Evolutionary conservation across 2,113 vertebrate species (phyloP), one percentile per base, ranked within the genome.

Genomic region (Choloepus hoffmanni): DNA sequence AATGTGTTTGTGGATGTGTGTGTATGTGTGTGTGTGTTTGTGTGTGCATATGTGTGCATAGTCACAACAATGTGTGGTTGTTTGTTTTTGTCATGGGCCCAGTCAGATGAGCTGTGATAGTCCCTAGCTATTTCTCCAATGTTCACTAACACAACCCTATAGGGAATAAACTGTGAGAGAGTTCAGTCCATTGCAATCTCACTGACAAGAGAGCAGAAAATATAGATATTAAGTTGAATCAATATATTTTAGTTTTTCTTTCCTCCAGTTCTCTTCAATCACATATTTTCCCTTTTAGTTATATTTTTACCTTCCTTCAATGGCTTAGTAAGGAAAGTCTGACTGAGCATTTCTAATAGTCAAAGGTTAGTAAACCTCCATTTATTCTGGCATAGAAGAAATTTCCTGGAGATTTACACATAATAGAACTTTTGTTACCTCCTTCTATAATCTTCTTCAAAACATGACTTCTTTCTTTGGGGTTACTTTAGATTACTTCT

Each of bases 301-400:
- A 36, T 45, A 53, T 33, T 40, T 13, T 76, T 53, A 21, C 19
- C 36, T 33, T 83, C 33, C 5, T 58, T 68, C 23, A n/a, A 14
- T 36, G 23, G 4, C 15, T 74, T 74, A 7, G 77, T 81, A n/a
- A 60, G 33, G 74, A 62, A 43, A 45, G 0, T 78, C 60, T 60
- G 18, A 40, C 30, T n/a, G 0, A 14, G 53, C 12, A 67, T 68
- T 85, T 85, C 28, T 63, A 45, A n/a, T 21, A 10, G 33, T 53
- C 40, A 78, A 24, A 94, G 26, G 11, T 82, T 89, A 82, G 65
- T 21, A 90, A 89, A 4, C 19, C 24, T 55, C 14, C 6, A 93
- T 86, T 53, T 30, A 74, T 58, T 79, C 30, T 50, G 55, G 90
- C 12, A 24, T 14, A 58, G 65, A 58, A 77, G 23, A 60, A 13